Conservation (phyloP, 2,113 vertebrate genomes). For the Miniopterus natalensis region DNA sequence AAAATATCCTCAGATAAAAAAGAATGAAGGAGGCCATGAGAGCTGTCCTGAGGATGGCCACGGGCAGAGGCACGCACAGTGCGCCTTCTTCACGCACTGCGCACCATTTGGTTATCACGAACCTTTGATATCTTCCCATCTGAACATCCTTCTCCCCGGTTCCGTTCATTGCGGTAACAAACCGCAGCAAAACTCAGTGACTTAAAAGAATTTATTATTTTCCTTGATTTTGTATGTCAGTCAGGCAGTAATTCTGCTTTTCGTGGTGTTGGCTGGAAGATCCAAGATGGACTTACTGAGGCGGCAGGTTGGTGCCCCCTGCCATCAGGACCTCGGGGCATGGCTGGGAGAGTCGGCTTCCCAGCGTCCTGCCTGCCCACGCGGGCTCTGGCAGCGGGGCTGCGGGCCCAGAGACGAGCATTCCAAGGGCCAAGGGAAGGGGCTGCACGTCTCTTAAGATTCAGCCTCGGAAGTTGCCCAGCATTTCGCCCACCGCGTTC, state of each 20-base stretch:
- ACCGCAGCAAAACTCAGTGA: not conserved
- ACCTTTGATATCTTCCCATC: not conserved
- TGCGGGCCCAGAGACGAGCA: not conserved
- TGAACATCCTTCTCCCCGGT: not conserved
- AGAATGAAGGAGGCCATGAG: not conserved
- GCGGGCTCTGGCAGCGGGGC: not conserved
- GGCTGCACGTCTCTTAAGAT: not conserved
- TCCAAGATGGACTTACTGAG: not conserved
- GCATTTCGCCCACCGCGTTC: not conserved
- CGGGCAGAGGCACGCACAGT: too few relatives aligned
- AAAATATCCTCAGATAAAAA: too few relatives aligned
- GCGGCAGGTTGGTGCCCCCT: not conserved
- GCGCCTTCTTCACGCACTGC: not conserved
- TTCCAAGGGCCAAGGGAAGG: not conserved
- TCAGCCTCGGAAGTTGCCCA: not conserved
- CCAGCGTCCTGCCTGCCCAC: not conserved
- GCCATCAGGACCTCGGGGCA: not conserved
- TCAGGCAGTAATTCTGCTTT: not conserved
- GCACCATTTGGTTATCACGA: not conserved
- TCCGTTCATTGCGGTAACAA: not conserved
- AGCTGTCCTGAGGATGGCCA: not conserved
- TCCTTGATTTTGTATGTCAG: not conserved
- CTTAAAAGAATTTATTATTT: not conserved
- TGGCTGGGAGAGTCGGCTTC: too few relatives aligned
- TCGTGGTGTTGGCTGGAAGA: not conserved